A percentile compares a stretch with the other conserved stretches of the same genome.
phyloP scores from a whole-genome alignment of 2,888 invertebrate genomes.

The Tetragonisca angustula region DNA sequence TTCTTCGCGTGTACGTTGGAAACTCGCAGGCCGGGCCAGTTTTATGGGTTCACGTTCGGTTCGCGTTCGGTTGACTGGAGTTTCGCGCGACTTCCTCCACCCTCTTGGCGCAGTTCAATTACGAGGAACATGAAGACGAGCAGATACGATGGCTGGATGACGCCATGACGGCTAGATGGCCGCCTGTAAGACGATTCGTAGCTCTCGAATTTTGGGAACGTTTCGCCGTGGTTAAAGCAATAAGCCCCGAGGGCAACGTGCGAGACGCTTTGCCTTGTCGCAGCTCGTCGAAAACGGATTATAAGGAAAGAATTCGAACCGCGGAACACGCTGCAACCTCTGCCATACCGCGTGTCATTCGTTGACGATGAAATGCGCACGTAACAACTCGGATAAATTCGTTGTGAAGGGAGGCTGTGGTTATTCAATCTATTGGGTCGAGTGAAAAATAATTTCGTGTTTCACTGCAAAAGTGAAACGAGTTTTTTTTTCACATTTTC shows the following conservation, averaged over 20 bases:
- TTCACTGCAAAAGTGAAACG: too few species aligned
- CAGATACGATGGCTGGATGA: background rate
- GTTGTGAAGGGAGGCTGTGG: background rate
- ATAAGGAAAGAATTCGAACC: conserved; percentile 35
- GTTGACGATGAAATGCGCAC: conserved; percentile 18
- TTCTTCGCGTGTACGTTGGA: background rate
- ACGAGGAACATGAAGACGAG: conserved; percentile 20
- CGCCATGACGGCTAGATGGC: background rate
- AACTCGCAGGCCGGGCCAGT: background rate
- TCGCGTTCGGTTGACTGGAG: background rate
- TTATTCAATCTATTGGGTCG: background rate
- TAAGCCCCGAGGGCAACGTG: conserved; percentile 13
- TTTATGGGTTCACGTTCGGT: too few species aligned
- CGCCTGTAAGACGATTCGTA: conserved; percentile 6
- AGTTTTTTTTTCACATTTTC: too few species aligned
- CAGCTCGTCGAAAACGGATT: conserved; percentile 42
- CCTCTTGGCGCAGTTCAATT: background rate
- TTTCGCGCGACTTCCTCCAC: background rate
- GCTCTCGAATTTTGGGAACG: conserved; percentile 10
- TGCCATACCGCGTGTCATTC: conserved; percentile 18
- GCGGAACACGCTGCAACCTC: background rate
- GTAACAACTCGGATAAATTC: background rate
- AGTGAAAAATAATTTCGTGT: too few species aligned
- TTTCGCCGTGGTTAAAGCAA: conserved; percentile 20
- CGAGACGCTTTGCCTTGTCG: conserved; percentile 13